Conservation (phyloP, 2,113 vertebrate genomes). For the Hydrolagus affinis region DNA sequence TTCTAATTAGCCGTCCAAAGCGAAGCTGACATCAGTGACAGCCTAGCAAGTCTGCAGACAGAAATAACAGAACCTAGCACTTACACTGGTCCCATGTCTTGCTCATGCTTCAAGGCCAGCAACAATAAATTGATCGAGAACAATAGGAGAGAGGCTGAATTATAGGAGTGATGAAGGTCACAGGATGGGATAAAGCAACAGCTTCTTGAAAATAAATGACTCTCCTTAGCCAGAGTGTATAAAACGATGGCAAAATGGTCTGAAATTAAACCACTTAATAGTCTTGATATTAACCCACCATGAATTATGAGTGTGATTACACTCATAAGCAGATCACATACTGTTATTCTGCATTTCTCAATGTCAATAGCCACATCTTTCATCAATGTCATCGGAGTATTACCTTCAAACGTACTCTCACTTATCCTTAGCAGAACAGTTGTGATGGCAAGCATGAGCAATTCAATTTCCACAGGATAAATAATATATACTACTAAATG, state of each 20-base stretch:
- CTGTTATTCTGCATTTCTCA: not conserved
- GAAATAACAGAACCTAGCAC: no score
- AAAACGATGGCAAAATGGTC: not conserved
- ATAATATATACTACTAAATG: not conserved
- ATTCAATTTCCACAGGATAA: no score
- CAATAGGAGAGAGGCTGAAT: no score
- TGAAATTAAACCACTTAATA: not conserved
- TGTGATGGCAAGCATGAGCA: not conserved
- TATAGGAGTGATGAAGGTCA: no score
- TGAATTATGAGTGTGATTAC: not conserved
- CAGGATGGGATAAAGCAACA: no score
- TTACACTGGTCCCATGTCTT: no score
- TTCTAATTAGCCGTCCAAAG: no score
- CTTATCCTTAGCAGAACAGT: not conserved
- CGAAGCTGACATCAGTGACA: no score
- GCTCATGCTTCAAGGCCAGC: no score
- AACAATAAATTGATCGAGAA: no score
- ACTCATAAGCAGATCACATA: not conserved
- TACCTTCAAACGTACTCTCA: not conserved
- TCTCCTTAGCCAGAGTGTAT: not conserved
- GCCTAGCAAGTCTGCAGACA: no score
- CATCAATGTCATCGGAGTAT: not conserved
- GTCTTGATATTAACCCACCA: not conserved
- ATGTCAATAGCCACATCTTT: conserved; percentile 3
- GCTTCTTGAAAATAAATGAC: no score